Base-by-base conservation (phyloP, 2,113 vertebrate genomes). In the Eolophus roseicapilla region DNA sequence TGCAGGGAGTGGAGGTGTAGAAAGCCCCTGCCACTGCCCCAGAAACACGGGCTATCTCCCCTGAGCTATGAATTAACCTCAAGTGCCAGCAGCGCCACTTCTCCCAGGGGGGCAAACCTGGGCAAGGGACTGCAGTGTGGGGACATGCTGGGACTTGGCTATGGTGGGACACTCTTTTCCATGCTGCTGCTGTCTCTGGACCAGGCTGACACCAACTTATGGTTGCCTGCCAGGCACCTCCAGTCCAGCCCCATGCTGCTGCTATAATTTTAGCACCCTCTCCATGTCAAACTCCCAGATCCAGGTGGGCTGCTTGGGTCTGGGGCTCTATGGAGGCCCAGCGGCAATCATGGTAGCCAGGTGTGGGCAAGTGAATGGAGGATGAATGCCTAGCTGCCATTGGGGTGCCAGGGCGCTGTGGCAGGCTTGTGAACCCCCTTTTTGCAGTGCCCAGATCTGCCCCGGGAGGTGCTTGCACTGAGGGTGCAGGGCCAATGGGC, bases 1-100 rank as follows among this genome's bases (percentile, higher is more conserved):
- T 0, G 0, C 12, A 0, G 5, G 71, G 49, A 80, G 21, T 0
- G 0, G 52, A 0, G 1, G 11, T 17, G 49, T 21, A n/a, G 41
- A 73, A 93, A 80, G 24, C 19, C 35, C 53, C 62, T 46, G 43
- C 49, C 21, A 2, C 41, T 69, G 63, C 17, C 50, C 37, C 60
- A 67, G 25, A 47, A 88, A 44, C n/a, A 20, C 0, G 0, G 41
- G 33, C 27, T 24, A 12, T n/a, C 12, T 80, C 24, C 24, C 10
- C 16, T 0, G 0, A 43, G 35, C 47, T 55, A 39, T 4, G 55
- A 68, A 46, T 75, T 31, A 29, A 20, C 43, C 31, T 27, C 20
- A 11, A 31, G 55, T 3, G 17, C 55, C 1, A 0, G 25, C 29
- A 28, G 5, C 47, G 43, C 13, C 9, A 3, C 39, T 73, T 13